Evolutionary conservation across 2,888 invertebrate genomes (phyloP), one percentile per base, ranked within the genome.

Genomic region (Myopa tessellatipennis): DNA sequence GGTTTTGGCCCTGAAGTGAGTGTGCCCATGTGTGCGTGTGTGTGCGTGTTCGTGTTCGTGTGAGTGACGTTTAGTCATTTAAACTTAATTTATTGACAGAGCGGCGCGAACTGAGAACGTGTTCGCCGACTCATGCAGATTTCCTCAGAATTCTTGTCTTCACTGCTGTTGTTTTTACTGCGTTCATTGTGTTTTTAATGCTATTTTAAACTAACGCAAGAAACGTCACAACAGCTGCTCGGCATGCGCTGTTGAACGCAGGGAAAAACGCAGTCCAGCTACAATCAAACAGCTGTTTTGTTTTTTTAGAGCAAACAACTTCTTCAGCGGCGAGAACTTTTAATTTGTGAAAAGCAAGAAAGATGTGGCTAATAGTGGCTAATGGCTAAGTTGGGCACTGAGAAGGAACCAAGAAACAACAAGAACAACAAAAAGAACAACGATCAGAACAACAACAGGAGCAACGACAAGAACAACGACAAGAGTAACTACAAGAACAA

Each of bases 21-120:
- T 77, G 73, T 72, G 76, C 60, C 60, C 78, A 77, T 78, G 65
- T 75, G 75, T 65, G 16, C 78, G 78, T 79, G 65, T 75, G 75
- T 65, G 16, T 77, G 75, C 60, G 16, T 78, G 78, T 79, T 61
- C 72, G 75, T 65, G 16, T 77, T 60, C 61, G 60, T 68, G 55
- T 16, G 63, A 38, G 45, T 74, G 55, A 18, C 45, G 58, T 18
- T 34, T 70, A 50, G 70, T 26, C 45, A 45, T 45, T 45, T 70
- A 40, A 52, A 50, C 16, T 61, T 63, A 55, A 68, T 68, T 34
- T 72, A 72, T 72, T 65, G 18, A 69, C 75, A 4, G 45, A 63
- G 70, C 71, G 36, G 52, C 40, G 10, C 55, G 55, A 55, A 8
- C 10, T 10, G 45, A 38, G 69, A 61, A 65, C 68, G 60, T 69